Percentiles rank a stretch among this genome's conserved stretches.
phyloP scores from a whole-genome alignment of 2,113 vertebrate genomes.

The Paratilapia polleni region DNA sequence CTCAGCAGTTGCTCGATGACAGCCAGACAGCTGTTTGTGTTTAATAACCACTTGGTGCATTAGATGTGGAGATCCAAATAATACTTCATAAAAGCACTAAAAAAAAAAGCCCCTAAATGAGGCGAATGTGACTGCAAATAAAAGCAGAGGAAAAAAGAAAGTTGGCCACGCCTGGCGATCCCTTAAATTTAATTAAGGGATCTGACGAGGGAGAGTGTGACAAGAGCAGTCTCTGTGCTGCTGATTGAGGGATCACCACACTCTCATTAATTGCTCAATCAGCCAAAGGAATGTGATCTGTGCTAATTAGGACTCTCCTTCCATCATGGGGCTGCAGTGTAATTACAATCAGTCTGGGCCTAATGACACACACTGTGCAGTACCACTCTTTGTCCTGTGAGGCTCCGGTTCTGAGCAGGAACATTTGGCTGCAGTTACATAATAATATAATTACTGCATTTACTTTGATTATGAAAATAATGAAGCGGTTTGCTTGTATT shows the following conservation, averaged over 20 bases:
- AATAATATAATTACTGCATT: constrained; percentile 44
- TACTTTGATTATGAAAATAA: constrained; percentile 41
- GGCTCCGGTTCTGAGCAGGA: constrained; percentile 31
- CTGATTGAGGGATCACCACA: constrained; percentile 67
- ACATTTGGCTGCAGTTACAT: constrained; percentile 18
- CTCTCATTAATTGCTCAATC: constrained; percentile 85
- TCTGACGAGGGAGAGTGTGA: constrained; percentile 44
- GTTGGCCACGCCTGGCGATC: constrained; percentile 25
- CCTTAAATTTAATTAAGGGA: constrained; percentile 66
- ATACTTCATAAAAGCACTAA: background rate
- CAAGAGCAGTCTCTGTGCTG: constrained; percentile 45
- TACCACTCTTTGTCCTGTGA: constrained; percentile 36
- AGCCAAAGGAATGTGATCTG: constrained; percentile 82
- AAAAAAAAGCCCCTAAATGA: constrained; percentile 1
- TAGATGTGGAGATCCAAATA: constrained; percentile 6
- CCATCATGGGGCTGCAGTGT: constrained; percentile 79
- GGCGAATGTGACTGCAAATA: background rate
- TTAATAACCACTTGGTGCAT: constrained; percentile 19
- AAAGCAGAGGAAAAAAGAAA: constrained; percentile 19
- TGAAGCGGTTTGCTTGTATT: constrained; percentile 34
- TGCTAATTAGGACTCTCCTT: constrained; percentile 86
- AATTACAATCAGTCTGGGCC: constrained; percentile 84
- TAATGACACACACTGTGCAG: constrained; percentile 52
- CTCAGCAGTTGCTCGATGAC: background rate
- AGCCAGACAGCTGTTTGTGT: constrained; percentile 13